Conservation (phyloP, 2,888 invertebrate species). For the Oasisia sp. region DNA sequence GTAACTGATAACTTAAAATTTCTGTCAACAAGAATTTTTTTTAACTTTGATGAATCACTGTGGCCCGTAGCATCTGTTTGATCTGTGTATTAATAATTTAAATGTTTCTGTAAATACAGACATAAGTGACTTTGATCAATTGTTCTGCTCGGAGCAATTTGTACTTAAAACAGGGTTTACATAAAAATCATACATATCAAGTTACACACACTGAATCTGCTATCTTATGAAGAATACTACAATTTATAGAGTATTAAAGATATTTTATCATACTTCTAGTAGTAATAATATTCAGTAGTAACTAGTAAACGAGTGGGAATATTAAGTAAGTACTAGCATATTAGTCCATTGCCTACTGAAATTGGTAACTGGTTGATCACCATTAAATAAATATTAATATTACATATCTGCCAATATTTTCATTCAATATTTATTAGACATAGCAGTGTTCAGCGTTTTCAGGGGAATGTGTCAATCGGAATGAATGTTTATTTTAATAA, state of each 20-base stretch:
- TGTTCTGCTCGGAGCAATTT: background rate
- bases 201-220: background rate
- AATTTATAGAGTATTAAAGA: background rate
- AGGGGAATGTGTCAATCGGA: too few relatives aligned
- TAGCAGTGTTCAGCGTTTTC: too few relatives aligned
- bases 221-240: background rate
- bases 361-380: too few relatives aligned
- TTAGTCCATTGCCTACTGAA: too few relatives aligned
- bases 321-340: too few relatives aligned
- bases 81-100: background rate
- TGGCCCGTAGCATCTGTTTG: background rate
- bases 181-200: background rate
- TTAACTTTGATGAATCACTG: background rate
- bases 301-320: too few relatives aligned
- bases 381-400: too few relatives aligned
- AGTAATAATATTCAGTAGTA: too few relatives aligned
- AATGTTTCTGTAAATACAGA: background rate
- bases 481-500: background rate
- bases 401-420: too few relatives aligned
- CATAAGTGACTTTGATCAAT: background rate
- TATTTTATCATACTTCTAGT: too few relatives aligned
- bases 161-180: background rate
- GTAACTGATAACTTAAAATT: slow-evolving; percentile 3
- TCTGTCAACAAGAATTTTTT: background rate
- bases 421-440: too few relatives aligned